A percentile compares a stretch with the other conserved stretches of the same genome.
Conservation (phyloP, 2,888 invertebrate genomes). For the Rhagophthalmus giganteus region DNA sequence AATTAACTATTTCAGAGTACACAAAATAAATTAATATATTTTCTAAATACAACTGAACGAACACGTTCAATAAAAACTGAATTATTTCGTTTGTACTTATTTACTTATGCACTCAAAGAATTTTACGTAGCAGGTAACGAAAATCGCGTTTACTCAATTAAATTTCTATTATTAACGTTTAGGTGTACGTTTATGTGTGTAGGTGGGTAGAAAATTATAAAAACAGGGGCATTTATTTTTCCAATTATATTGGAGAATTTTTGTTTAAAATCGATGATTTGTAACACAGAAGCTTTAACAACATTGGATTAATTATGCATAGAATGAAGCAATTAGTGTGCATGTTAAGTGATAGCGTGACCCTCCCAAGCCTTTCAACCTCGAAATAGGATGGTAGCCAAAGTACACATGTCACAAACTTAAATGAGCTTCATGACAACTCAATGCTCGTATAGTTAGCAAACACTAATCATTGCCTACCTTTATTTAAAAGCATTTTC, state of each 20-base stretch:
- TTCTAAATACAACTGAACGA: too few species aligned
- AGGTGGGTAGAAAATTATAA: background rate
- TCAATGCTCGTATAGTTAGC: constrained; percentile 38
- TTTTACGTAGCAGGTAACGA: too few species aligned
- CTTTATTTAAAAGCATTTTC: background rate
- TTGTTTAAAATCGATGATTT: constrained; percentile 25
- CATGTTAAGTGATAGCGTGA: constrained; percentile 45
- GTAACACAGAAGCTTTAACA: constrained; percentile 32
- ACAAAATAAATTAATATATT: too few species aligned
- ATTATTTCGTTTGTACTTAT: too few species aligned
- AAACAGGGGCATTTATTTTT: background rate
- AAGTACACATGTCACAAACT: constrained; percentile 46
- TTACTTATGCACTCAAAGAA: too few species aligned
- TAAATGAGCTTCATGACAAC: constrained; percentile 47
- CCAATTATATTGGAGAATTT: background rate
- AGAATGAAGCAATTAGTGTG: constrained; percentile 44
- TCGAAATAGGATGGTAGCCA: constrained; percentile 36
- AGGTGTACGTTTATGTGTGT: background rate
- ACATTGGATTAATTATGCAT: constrained; percentile 44
- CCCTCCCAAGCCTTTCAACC: constrained; percentile 39
- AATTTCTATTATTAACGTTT: too few species aligned
- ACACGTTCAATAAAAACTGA: too few species aligned
- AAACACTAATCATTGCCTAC: constrained; percentile 32
- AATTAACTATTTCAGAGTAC: too few species aligned
- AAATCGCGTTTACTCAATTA: too few species aligned